These are phyloP conservation scores for Ambastaia sidthimunki DNA, from an alignment of 2,797 vertebrate genomes.

Conservation along the genomic window DNA sequence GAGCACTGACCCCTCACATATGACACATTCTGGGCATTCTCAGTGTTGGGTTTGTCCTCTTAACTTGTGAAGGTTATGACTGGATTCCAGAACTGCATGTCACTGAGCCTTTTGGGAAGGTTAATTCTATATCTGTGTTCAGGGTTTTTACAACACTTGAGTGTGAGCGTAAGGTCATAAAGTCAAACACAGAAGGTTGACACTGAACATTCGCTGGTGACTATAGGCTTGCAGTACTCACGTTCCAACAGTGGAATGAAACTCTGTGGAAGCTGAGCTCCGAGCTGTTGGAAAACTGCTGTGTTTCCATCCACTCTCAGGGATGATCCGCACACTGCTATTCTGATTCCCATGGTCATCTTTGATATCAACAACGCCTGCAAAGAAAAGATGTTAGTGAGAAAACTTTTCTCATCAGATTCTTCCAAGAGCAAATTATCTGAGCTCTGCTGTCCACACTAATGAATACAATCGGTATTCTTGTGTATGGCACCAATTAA, in stretches of 20 bases:
- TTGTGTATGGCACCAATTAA: too few species aligned
- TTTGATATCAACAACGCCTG: conserved; percentile 55
- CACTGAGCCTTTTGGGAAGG: conserved; percentile 46
- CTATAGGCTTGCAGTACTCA: not conserved
- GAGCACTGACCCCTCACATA: conserved; percentile 45
- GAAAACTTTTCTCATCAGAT: too few species aligned
- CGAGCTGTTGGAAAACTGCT: not conserved
- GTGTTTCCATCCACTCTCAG: conserved; percentile 48
- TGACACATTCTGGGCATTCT: conserved; percentile 49
- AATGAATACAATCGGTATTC: too few species aligned
- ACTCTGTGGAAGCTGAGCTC: not conserved
- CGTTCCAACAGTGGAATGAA: not conserved
- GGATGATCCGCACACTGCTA: conserved; percentile 61
- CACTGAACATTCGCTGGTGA: conserved; percentile 23
- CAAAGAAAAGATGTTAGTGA: conserved; percentile 15
- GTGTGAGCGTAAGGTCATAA: conserved; percentile 31
- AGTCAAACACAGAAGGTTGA: conserved; percentile 25
- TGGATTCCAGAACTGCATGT: conserved; percentile 44
- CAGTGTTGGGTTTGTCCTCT: conserved; percentile 33
- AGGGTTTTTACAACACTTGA: conserved; percentile 15
- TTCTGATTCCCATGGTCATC: conserved; percentile 63
- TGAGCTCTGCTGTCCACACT: too few species aligned
- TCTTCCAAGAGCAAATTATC: too few species aligned
- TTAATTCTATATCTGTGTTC: conserved; percentile 52
- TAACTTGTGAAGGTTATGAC: conserved; percentile 42